These are phyloP conservation scores for Schizopygopsis malacanthus DNA, from an alignment of 2,797 vertebrate species.

Conservation along the genomic window DNA sequence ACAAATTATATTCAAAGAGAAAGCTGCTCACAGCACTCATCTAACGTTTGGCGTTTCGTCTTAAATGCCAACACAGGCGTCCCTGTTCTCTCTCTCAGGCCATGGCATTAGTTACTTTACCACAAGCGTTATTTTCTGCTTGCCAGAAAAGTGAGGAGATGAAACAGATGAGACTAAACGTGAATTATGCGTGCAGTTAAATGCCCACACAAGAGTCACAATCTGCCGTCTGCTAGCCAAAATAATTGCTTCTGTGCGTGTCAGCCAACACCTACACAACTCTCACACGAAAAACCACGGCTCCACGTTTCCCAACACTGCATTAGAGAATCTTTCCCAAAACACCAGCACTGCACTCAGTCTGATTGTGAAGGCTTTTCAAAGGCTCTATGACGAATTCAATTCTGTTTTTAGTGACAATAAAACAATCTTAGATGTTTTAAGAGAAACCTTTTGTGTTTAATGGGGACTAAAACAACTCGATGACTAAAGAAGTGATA, in stretches of 20 bases:
- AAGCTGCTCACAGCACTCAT: conserved; percentile 16
- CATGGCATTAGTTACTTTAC: conserved; percentile 70
- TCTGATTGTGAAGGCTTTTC: conserved; percentile 33
- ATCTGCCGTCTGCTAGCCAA: conserved; percentile 63
- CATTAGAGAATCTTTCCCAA: conserved; percentile 60
- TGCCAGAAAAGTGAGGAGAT: conserved; percentile 65
- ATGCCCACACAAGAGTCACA: conserved; percentile 63
- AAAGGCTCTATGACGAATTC: background rate
- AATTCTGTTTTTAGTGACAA: conserved; percentile 20
- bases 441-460: background rate
- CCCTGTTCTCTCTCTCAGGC: conserved; percentile 65
- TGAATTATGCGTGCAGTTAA: conserved; percentile 63
- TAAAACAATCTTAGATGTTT: background rate
- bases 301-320: conserved; percentile 59
- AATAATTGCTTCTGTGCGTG: conserved; percentile 61
- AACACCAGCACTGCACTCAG: conserved; percentile 31
- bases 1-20: conserved; percentile 15
- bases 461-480: background rate
- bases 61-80: conserved; percentile 50
- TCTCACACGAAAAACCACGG: conserved; percentile 60
- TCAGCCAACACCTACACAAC: conserved; percentile 73
- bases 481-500: background rate
- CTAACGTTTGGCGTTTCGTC: background rate
- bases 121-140: conserved; percentile 67
- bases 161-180: conserved; percentile 74